Evolutionary conservation across 2,113 vertebrate genomes (phyloP), one percentile per base, ranked within the genome.

Genomic region (Ifrita kowaldi): DNA sequence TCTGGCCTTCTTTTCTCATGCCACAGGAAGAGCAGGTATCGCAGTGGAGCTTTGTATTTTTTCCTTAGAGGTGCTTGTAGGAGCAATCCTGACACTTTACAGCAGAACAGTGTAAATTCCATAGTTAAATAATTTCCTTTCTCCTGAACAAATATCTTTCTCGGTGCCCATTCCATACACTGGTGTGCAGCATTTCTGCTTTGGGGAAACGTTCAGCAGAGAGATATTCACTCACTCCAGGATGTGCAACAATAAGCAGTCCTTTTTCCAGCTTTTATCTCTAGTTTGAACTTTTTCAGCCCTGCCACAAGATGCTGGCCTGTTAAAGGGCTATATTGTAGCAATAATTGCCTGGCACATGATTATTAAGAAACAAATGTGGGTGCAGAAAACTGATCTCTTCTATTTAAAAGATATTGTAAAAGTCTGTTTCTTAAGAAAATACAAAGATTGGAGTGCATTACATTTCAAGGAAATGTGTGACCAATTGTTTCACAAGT

Each of bases 1-100:
- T 67, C 44, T 76, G 52, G 14, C 22, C 24, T 89, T 39, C 76
- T 86, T 18, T 68, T 39, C 16, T 81, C 5, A 30, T 52, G 42
- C 20, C 24, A 22, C 5, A 14, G 30, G 52, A 75, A 59, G 24
- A 90, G n/a, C 0, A 0, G 1, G 4, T 56, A 13, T 79, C 39
- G 42, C 21, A 53, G 39, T 24, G 27, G 35, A 57, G 13, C 64
- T 49, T 64, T 32, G 5, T 76, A 6, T 70, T 56, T 73, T 80
- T 67, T 50, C 28, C 16, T 59, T 27, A 16, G 47, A 55, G 16
- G 9, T 71, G 7, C 23, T 53, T 93, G 27, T 41, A 63, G 18
- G 52, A 84, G 14, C 41, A 91, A 9, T 71, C 42, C 28, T 75
- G 64, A 81, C 19, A 23, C 20, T 63, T 46, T 52, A 50, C 21